A percentile compares a stretch with the other conserved stretches of the same genome.
Evolutionary conservation across 2,888 invertebrate genomes (phyloP).

Genomic region (Brenthis hecate): DNA sequence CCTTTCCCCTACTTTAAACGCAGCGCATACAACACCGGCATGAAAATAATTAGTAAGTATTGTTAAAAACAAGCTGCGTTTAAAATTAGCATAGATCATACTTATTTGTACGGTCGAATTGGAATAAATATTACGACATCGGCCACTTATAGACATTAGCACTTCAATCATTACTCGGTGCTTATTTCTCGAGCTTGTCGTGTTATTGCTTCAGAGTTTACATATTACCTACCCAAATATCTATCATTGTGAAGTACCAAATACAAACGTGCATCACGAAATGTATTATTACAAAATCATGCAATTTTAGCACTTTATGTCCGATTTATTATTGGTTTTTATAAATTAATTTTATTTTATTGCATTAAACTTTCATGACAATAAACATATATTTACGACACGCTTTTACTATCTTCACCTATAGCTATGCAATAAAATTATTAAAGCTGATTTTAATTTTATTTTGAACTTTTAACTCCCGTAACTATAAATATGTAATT

Average conservation of each 20-base stretch:
- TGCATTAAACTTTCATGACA: no score
- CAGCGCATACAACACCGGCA: background rate
- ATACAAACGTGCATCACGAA: slow-evolving; percentile 32
- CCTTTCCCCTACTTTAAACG: no score
- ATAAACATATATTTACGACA: no score
- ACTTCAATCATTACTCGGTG: slow-evolving; percentile 26
- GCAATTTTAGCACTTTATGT: slow-evolving; percentile 6
- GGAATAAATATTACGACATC: slow-evolving; percentile 31
- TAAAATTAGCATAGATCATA: background rate
- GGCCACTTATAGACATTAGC: slow-evolving; percentile 19
- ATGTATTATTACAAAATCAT: slow-evolving; percentile 31
- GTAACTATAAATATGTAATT: no score
- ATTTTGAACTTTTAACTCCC: no score
- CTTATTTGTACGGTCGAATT: slow-evolving; percentile 18
- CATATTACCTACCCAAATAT: slow-evolving; percentile 18
- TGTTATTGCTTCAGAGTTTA: slow-evolving; percentile 17
- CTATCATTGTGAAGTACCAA: slow-evolving; percentile 9
- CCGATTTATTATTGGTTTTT: background rate
- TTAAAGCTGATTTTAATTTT: no score
- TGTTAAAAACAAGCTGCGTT: background rate
- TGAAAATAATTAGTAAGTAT: background rate
- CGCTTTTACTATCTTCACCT: no score
- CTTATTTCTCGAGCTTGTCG: slow-evolving; percentile 6
- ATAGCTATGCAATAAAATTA: no score
- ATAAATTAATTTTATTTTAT: no score